These are phyloP conservation scores for Phyllopteryx taeniolatus DNA, from an alignment of 2,113 vertebrate genomes.

Conservation along the genomic window DNA sequence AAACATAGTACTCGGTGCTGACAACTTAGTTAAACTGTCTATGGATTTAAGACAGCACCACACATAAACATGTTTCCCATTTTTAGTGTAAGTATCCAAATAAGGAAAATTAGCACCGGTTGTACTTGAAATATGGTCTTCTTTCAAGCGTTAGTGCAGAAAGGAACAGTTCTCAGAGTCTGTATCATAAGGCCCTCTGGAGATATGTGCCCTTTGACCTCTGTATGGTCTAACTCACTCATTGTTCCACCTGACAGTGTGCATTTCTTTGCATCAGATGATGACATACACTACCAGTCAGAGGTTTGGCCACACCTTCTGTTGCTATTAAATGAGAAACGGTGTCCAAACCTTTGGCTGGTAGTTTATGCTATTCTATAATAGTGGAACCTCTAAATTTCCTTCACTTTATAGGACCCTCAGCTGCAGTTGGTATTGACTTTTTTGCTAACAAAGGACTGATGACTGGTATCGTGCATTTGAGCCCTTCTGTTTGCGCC, in stretches of 20 bases:
- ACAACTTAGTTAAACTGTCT: slow-evolving; percentile 28
- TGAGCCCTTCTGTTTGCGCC: too few relatives aligned
- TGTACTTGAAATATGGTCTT: slow-evolving; percentile 54
- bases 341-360: too few relatives aligned
- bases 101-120: slow-evolving; percentile 52
- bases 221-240: slow-evolving; percentile 15
- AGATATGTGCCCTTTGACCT: slow-evolving; percentile 51
- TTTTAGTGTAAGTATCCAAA: slow-evolving; percentile 48
- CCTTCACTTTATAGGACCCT: too few relatives aligned
- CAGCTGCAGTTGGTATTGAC: too few relatives aligned
- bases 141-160: slow-evolving; percentile 55
- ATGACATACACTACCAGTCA: too few relatives aligned
- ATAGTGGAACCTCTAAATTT: too few relatives aligned
- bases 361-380: too few relatives aligned
- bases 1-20: not conserved
- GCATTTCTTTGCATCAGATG: not conserved
- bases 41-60: slow-evolving; percentile 1
- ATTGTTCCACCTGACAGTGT: slow-evolving; percentile 40
- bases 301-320: too few relatives aligned
- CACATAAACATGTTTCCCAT: slow-evolving; percentile 25
- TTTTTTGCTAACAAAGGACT: too few relatives aligned
- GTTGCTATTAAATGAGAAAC: too few relatives aligned
- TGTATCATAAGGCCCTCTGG: slow-evolving; percentile 23
- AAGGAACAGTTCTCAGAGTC: slow-evolving; percentile 55
- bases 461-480: too few relatives aligned